Conservation (phyloP, 2,888 invertebrate genomes). For the Resseliella maxima region DNA sequence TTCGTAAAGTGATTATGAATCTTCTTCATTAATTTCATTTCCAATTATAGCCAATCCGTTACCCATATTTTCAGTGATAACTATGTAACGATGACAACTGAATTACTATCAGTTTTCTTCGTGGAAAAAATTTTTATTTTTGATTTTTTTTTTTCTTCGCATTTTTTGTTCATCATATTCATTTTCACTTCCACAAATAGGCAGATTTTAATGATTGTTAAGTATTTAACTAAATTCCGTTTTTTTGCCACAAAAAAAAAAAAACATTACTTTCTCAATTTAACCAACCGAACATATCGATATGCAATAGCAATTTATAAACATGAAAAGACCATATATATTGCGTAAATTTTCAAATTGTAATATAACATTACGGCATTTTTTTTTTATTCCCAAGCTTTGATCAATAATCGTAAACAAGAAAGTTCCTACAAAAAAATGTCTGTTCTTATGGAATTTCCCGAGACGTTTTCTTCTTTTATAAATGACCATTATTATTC, state of each 20-base stretch:
- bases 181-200: not conserved
- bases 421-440: not conserved
- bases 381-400: not conserved
- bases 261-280: no score
- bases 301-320: no score
- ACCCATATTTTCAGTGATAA: not conserved
- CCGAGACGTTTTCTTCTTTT: not conserved
- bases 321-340: no score
- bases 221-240: not conserved
- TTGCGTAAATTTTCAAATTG: no score
- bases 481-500: not conserved
- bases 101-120: not conserved
- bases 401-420: not conserved
- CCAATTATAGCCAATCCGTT: not conserved
- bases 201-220: not conserved
- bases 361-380: not conserved
- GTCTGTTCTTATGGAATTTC: not conserved
- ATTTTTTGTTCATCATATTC: not conserved
- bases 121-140: no score
- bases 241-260: not conserved
- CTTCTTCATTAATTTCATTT: not conserved
- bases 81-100: not conserved
- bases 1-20: not conserved
- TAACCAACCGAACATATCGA: no score
- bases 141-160: not conserved